Base-by-base conservation (phyloP, 2,888 invertebrate genomes). In the Drosophila cyrtoloma region DNA sequence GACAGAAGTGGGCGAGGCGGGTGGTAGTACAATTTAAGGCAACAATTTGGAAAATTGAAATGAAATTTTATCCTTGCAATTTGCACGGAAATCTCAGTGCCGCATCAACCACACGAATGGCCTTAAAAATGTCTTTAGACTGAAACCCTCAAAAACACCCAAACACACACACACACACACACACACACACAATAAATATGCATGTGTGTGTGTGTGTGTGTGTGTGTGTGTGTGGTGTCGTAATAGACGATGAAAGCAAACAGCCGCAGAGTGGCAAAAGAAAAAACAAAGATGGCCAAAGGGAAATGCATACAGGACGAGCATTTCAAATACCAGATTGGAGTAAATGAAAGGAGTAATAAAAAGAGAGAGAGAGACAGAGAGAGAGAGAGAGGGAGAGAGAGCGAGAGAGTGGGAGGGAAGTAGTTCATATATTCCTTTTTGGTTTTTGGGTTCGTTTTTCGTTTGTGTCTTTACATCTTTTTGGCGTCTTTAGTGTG, bases 401-500 rank as follows among this genome's bases (percentile, higher is more conserved):
- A 26, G 61, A 2, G n/a, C 3, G 42, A 5, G 12, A 12, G 37
- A 6, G 7, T 7, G 55, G 7, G 42, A 55, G 16, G 55, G 3
- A 30, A 32, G 35, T 22, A 22, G 6, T 58, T 62, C 42, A 63
- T 72, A 75, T 75, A 82, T 80, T 69, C 75, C 52, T 67, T 74
- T 75, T 77, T 67, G 78, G 70, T 74, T 81, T 79, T 66, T 61
- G 72, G 84, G 79, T 75, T 78, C 77, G 63, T 62, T 78, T 70
- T 79, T 62, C 56, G 66, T 75, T 63, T 61, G 66, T 71, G 75
- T 76, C 82, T 83, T 86, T 85, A 85, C 86, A 82, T 87, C 84
- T 84, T 79, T 81, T 81, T 70, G 65, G 82, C 81, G 87, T 84
- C 85, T 89, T 90, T 90, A 79, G 90, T 90, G 90, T 88, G 89